Percentiles rank a stretch among this genome's conserved stretches.
Evolutionary conservation across 2,888 invertebrate species (phyloP).

Genomic region (Marasmarcha lunaedactyla): DNA sequence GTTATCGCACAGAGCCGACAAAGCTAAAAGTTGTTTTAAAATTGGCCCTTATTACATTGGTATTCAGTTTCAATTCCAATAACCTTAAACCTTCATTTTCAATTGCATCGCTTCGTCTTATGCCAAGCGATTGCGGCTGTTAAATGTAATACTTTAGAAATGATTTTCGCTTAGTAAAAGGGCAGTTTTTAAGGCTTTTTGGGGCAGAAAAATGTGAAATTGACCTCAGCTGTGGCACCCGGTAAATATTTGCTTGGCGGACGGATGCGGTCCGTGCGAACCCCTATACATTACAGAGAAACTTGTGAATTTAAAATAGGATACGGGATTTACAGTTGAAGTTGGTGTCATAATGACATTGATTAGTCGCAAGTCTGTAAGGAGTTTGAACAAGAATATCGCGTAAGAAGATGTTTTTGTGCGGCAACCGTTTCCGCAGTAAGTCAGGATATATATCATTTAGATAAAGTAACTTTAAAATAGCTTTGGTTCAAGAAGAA

Average conservation of each 20-base stretch:
- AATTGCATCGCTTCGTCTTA: neutral
- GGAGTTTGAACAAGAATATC: no score
- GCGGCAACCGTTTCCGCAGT: no score
- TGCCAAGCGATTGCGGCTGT: neutral
- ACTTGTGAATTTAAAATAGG: conserved; percentile 25
- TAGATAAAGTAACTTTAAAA: no score
- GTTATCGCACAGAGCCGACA: neutral
- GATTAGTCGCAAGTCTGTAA: no score
- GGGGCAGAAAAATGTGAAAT: conserved; percentile 32
- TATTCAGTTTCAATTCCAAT: no score
- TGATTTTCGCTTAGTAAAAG: conserved; percentile 7
- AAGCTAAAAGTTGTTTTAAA: neutral
- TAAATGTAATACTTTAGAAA: neutral
- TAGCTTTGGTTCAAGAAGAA: no score
- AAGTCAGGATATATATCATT: no score
- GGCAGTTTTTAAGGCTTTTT: conserved; percentile 24
- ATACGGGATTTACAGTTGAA: neutral
- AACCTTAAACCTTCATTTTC: neutral
- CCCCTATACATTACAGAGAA: conserved; percentile 40
- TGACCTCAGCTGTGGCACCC: conserved; percentile 55
- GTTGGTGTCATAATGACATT: no score
- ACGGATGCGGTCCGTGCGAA: conserved; percentile 43
- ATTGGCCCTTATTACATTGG: no score
- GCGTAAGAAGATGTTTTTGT: no score
- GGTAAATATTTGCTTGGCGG: conserved; percentile 56